A percentile compares a stretch with the other conserved stretches of the same genome.
Evolutionary conservation across 2,797 vertebrate genomes (phyloP).

Genomic region (Oreonectes daqikongensis): DNA sequence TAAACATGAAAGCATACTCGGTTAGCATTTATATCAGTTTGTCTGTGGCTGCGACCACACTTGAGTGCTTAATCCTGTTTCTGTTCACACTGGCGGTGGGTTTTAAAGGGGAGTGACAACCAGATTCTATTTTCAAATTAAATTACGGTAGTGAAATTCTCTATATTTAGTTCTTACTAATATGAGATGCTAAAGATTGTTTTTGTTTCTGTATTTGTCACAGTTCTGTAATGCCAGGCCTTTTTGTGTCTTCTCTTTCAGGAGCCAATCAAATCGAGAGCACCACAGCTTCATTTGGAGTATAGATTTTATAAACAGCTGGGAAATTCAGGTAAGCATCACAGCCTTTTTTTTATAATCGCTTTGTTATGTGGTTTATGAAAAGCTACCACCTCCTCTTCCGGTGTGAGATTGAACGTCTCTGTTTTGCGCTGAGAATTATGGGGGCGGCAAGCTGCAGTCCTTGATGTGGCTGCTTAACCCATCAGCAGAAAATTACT

Average conservation of each 20-base stretch:
- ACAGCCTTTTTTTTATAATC: background rate
- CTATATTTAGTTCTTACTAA: background rate
- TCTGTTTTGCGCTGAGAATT: slow-evolving; percentile 54
- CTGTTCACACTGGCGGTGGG: background rate
- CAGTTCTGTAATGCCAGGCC: slow-evolving; percentile 1
- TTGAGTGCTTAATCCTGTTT: background rate
- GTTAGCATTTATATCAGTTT: background rate
- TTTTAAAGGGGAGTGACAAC: background rate
- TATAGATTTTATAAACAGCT: slow-evolving; percentile 99
- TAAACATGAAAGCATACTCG: no score
- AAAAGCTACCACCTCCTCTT: slow-evolving; percentile 15
- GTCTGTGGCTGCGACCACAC: background rate
- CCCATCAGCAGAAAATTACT: slow-evolving; percentile 24
- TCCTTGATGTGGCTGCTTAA: slow-evolving; percentile 57
- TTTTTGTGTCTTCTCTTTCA: slow-evolving; percentile 67
- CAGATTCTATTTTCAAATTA: no score
- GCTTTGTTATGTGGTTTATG: slow-evolving; percentile 19
- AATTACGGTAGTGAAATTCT: no score
- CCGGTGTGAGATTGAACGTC: slow-evolving; percentile 16
- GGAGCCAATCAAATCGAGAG: slow-evolving; percentile 98
- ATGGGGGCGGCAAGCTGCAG: slow-evolving; percentile 51
- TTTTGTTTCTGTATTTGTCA: slow-evolving; percentile 7
- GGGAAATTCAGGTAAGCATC: slow-evolving; percentile 87
- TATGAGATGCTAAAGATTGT: background rate
- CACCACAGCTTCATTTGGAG: slow-evolving; percentile 96